phyloP scores from a whole-genome alignment of 1,140 invertebrate species.

The Sogatella furcifera region DNA sequence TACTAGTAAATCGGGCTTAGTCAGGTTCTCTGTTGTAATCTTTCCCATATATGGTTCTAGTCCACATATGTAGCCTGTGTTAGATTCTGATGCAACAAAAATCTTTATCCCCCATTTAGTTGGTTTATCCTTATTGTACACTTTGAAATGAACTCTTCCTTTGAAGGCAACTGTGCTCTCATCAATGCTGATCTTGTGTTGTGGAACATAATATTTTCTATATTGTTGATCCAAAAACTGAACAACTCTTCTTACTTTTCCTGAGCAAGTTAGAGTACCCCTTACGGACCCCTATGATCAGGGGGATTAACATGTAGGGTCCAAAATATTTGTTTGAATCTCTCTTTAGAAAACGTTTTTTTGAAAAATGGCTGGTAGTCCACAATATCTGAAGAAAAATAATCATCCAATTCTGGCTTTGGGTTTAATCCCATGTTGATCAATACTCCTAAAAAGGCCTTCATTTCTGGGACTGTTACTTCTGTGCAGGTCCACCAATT shows the following conservation, averaged over 20 bases:
- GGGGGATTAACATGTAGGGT: background rate
- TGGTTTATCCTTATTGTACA: no score
- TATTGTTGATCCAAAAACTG: constrained; percentile 4
- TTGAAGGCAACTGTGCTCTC: constrained; percentile 8
- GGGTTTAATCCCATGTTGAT: constrained; percentile 6
- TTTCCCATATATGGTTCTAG: constrained; percentile 5
- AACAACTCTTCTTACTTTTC: constrained; percentile 7
- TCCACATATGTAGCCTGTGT: constrained; percentile 1
- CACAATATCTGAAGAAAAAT: constrained; percentile 1
- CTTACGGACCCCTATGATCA: background rate
- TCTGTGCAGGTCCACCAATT: background rate
- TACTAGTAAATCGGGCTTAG: constrained; percentile 1
- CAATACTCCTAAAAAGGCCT: constrained; percentile 9
- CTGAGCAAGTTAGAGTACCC: background rate
- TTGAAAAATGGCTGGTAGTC: constrained; percentile 9
- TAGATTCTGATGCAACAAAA: background rate
- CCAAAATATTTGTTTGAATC: constrained; percentile 8
- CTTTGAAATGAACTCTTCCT: constrained; percentile 9
- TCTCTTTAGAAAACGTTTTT: constrained; percentile 1
- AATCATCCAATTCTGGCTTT: constrained; percentile 8
- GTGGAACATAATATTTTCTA: background rate
- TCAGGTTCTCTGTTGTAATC: background rate
- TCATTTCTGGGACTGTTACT: constrained; percentile 1
- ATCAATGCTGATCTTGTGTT: no score
- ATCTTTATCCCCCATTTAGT: constrained; percentile 8